Conservation (phyloP, 1,140 invertebrate species). For the Bicyclus anynana region DNA sequence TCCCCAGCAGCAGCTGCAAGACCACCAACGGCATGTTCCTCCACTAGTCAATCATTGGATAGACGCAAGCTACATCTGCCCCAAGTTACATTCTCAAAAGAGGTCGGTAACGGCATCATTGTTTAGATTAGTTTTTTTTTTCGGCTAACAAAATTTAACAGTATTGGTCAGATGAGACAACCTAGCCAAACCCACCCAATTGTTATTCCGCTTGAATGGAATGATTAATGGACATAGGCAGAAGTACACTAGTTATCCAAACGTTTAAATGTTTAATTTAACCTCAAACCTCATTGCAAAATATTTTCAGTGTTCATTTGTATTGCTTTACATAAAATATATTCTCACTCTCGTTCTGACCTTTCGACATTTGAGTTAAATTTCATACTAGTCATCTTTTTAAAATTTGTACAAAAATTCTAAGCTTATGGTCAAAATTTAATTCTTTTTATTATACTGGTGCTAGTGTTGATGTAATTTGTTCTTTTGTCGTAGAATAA, state of each 20-base stretch:
- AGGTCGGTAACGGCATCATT: conserved; percentile 87
- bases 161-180: conserved; percentile 10
- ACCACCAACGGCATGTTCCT: conserved; percentile 76
- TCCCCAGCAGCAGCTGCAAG: conserved; percentile 55
- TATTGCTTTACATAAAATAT: not conserved
- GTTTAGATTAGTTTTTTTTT: conserved; percentile 70
- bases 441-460: conserved; percentile 49
- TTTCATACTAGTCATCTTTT: conserved; percentile 43
- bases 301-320: too few species aligned
- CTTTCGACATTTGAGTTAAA: conserved; percentile 24
- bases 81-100: conserved; percentile 89
- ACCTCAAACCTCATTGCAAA: too few species aligned
- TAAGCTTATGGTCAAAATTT: conserved; percentile 33
- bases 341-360: conserved; percentile 3
- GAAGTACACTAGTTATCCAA: too few species aligned
- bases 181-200: not conserved
- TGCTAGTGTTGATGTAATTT: conserved; percentile 53
- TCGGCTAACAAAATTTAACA: conserved; percentile 11
- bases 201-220: too few species aligned
- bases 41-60: conserved; percentile 61
- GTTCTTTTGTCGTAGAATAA: conserved; percentile 11
- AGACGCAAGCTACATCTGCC: conserved; percentile 83
- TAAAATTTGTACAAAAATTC: conserved; percentile 38
- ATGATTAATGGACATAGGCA: too few species aligned
- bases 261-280: too few species aligned